Base-by-base conservation (phyloP, 2,797 vertebrate species). In the Enoplosus armatus region DNA sequence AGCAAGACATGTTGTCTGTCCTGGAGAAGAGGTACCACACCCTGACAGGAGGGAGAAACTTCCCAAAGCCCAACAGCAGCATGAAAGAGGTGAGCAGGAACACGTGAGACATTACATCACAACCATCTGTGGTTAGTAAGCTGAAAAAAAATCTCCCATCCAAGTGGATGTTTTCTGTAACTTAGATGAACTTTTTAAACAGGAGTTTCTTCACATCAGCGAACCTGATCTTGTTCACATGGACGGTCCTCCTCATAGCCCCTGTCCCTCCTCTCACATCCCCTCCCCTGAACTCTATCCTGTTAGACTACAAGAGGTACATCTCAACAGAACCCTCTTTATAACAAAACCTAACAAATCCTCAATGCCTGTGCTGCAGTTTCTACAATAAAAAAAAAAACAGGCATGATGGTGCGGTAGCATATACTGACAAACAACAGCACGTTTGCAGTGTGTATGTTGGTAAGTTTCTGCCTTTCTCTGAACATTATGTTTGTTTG, bases 261-360 rank as follows among this genome's bases (percentile, higher is more conserved):
- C 90, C 87, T 89, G 92, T 78, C 94, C 91, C 66, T 93, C 93
- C 86, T 93, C 93, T 91, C 85, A 87, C 86, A 85, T 93, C 90
- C 94, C 93, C 89, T 95, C 94, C 82, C 81, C 94, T 91, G 91
- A 86, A 74, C 94, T 94, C 84, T 95, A 56, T 92, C 95, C 95
- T 90, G 95, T 92, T 93, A 96, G 90, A 87, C 93, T 92, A 37
- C 96, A 97, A 92, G 97, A 98, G 97, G 97, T 98, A 97, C 97
- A 93, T 50, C 29, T 66, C 9, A 45, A 69, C 50, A 58, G 50
- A 45, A 48, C 31, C 54, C 43, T 47, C 16, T 68, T 11, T 37
- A 41, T 29, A 11, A 74, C 37, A 41, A 77, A 79, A 43, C 24
- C 58, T 72, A 67, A 83, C 53, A 59, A 72, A 74, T 41, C 31